Evolutionary conservation across 2,888 invertebrate species (phyloP).

Genomic region (Cryptophagus acutangulus): DNA sequence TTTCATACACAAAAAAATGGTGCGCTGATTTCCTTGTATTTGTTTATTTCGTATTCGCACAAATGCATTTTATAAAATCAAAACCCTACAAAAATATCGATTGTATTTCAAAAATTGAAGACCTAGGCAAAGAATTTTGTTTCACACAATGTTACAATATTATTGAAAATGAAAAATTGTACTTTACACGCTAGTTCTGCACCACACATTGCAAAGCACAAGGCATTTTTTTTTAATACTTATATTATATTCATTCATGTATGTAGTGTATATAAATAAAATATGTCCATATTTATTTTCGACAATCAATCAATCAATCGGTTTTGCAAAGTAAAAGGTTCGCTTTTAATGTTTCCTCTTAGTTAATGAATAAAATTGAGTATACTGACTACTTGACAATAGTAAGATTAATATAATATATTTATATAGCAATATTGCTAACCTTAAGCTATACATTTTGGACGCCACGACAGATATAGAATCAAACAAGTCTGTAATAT

Average conservation of each 20-base stretch:
- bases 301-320: neutral
- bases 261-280: neutral
- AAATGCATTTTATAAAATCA: slow-evolving; percentile 23
- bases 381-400: slow-evolving; percentile 27
- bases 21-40: too few relatives aligned
- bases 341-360: too few relatives aligned
- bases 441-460: slow-evolving; percentile 34
- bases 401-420: slow-evolving; percentile 27
- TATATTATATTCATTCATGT: too few relatives aligned
- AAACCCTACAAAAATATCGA: slow-evolving; percentile 30
- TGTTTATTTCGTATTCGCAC: slow-evolving; percentile 23
- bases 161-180: slow-evolving; percentile 17
- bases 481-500: too few relatives aligned
- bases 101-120: too few relatives aligned
- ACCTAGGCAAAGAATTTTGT: too few relatives aligned
- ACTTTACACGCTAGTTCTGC: slow-evolving; percentile 21
- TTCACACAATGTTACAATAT: too few relatives aligned
- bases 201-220: slow-evolving; percentile 30
- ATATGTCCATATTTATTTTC: neutral
- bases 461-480: slow-evolving; percentile 35
- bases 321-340: neutral
- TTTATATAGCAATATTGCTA: slow-evolving; percentile 29
- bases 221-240: slow-evolving; percentile 21
- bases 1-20: slow-evolving; percentile 27
- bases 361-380: slow-evolving; percentile 24